Percentiles rank a stretch among this genome's conserved stretches.
These are phyloP conservation scores for Pseudorectes ferrugineus DNA, from an alignment of 2,113 vertebrate species.

Conservation along the genomic window DNA sequence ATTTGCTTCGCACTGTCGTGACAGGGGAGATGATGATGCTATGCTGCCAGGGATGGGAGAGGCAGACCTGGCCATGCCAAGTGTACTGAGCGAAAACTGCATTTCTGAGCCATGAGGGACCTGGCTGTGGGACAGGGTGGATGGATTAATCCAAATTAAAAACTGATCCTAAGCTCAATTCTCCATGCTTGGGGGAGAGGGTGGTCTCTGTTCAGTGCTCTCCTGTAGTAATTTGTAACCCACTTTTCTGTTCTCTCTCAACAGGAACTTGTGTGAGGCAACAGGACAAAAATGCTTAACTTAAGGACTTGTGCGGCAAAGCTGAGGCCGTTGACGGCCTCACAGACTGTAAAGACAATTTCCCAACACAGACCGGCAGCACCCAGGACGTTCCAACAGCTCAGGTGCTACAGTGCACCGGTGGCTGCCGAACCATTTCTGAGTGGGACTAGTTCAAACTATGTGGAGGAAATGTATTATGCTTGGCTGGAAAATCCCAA, in stretches of 20 bases:
- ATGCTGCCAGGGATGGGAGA: too few species aligned
- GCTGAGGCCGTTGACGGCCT: slow-evolving; percentile 82
- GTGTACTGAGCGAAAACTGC: fast-evolving
- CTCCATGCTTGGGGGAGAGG: fast-evolving
- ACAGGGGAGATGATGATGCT: not conserved
- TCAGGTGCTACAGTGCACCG: slow-evolving; percentile 75
- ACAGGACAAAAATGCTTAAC: slow-evolving; percentile 81
- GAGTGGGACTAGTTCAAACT: slow-evolving; percentile 91
- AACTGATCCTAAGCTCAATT: not conserved
- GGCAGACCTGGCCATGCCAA: fast-evolving
- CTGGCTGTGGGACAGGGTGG: fast-evolving
- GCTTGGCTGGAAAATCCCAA: slow-evolving; percentile 94
- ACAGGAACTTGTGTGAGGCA: slow-evolving; percentile 46
- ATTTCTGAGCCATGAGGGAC: not conserved
- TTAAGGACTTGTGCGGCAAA: slow-evolving; percentile 88
- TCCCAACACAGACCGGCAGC: slow-evolving; percentile 66
- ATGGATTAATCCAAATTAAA: not conserved
- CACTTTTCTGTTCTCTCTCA: not conserved
- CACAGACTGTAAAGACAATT: slow-evolving; percentile 76
- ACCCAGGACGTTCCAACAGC: slow-evolving; percentile 79
- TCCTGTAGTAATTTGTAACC: not conserved
- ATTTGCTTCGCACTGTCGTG: fast-evolving
- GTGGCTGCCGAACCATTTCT: slow-evolving; percentile 88
- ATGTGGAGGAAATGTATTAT: slow-evolving; percentile 96
- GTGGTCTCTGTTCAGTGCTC: not conserved